Percentiles rank a stretch among this genome's conserved stretches.
Conservation (phyloP, 2,888 invertebrate genomes). For the Girardia tigrina region DNA sequence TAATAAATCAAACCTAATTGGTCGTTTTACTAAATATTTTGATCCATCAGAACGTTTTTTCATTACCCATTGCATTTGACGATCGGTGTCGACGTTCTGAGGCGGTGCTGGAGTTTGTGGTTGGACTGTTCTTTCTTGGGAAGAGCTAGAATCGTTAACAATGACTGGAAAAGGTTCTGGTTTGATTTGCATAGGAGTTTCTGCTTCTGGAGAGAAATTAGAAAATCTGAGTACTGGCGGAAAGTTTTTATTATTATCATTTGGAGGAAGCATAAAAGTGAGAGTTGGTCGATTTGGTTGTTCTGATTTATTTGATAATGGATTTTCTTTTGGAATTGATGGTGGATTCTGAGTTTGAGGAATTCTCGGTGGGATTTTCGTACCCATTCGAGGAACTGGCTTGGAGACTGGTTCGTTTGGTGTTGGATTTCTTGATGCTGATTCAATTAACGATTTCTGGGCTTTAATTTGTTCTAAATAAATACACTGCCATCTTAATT, state of each 20-base stretch:
- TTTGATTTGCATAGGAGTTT: not conserved
- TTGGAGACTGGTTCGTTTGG: not conserved
- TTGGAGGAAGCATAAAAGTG: slow-evolving; percentile 17
- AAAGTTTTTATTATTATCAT: not conserved
- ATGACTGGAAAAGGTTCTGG: not conserved
- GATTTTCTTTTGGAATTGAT: not conserved
- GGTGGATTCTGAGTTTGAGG: not conserved
- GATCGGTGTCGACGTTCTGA: not conserved
- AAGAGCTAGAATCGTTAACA: not conserved
- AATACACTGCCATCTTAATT: slow-evolving; percentile 15
- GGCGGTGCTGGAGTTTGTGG: not conserved
- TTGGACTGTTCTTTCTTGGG: slow-evolving; percentile 1
- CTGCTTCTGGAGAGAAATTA: not conserved
- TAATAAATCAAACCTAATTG: slow-evolving; percentile 4
- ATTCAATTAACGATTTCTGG: not conserved
- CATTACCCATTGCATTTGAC: slow-evolving; percentile 14
- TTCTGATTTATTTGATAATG: not conserved
- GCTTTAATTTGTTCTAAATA: slow-evolving; percentile 19
- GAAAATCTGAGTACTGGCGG: not conserved
- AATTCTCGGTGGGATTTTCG: not conserved
- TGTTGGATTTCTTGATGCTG: not conserved
- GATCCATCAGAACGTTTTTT: slow-evolving; percentile 8
- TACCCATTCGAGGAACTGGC: not conserved
- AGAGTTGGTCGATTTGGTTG: not conserved
- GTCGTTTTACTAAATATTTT: slow-evolving; percentile 16